Conservation (phyloP, 2,797 vertebrate species). For the Otolemur crassicaudatus region DNA sequence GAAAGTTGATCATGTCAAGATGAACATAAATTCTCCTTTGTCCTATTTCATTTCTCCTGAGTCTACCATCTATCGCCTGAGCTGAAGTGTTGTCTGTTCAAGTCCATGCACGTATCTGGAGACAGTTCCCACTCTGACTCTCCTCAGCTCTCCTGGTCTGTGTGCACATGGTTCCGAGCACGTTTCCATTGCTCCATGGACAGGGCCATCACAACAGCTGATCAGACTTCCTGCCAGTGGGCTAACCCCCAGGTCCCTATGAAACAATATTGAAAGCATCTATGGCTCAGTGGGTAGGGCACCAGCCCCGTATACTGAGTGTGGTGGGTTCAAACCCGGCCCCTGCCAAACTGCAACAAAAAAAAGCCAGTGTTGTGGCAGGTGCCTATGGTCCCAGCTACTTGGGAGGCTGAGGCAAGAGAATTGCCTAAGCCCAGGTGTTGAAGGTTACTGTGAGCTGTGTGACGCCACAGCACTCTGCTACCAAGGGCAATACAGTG, state of each 20-base stretch:
- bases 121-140: background rate
- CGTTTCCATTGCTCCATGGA: background rate
- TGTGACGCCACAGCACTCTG: too few relatives aligned
- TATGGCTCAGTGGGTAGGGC: too few relatives aligned
- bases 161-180: background rate
- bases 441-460: too few relatives aligned
- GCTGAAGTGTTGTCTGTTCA: background rate
- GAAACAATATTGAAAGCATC: constrained; percentile 82
- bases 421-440: too few relatives aligned
- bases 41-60: constrained; percentile 16
- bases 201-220: constrained; percentile 43
- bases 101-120: background rate
- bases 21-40: background rate
- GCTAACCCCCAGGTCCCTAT: constrained; percentile 61
- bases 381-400: too few relatives aligned
- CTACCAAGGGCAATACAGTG: too few relatives aligned
- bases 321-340: too few relatives aligned
- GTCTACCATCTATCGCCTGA: constrained; percentile 41
- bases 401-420: too few relatives aligned
- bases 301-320: too few relatives aligned
- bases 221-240: constrained; percentile 69
- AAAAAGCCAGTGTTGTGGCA: too few relatives aligned
- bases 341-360: too few relatives aligned
- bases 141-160: background rate
- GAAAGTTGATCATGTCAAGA: background rate